Conservation (phyloP, 2,888 invertebrate genomes). For the Zaprionus lineosus region DNA sequence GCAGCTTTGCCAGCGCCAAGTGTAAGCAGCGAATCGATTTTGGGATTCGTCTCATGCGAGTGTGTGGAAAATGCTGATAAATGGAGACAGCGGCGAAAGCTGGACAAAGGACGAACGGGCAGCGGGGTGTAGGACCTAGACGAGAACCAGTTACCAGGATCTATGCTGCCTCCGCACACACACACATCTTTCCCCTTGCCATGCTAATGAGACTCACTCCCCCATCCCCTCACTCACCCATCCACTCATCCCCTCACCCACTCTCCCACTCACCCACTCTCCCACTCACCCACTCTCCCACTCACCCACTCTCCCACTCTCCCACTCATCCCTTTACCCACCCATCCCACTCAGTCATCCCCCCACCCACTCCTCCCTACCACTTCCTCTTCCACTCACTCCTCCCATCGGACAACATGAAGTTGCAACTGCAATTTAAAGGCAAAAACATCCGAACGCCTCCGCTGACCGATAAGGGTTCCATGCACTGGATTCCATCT, state of each 20-base stretch:
- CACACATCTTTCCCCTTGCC: slow-evolving; percentile 46
- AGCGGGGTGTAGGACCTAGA: too few relatives aligned
- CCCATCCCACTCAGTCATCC: too few relatives aligned
- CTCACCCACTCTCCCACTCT: too few relatives aligned
- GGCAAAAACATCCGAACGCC: too few relatives aligned
- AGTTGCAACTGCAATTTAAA: slow-evolving; percentile 1
- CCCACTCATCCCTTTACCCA: too few relatives aligned
- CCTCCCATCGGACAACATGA: slow-evolving; percentile 1
- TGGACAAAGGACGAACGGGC: slow-evolving; percentile 19
- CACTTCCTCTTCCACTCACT: not conserved
- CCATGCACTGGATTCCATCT: slow-evolving; percentile 22
- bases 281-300: too few relatives aligned
- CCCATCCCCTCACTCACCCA: too few relatives aligned
- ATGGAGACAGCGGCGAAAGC: slow-evolving; percentile 36
- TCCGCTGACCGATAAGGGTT: slow-evolving; percentile 56
- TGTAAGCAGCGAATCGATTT: slow-evolving; percentile 75
- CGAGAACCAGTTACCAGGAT: slow-evolving; percentile 5
- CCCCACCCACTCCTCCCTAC: too few relatives aligned
- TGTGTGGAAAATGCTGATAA: slow-evolving; percentile 80
- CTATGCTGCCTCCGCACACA: slow-evolving; percentile 16
- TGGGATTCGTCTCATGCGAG: slow-evolving; percentile 78
- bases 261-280: too few relatives aligned
- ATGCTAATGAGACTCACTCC: slow-evolving; percentile 58
- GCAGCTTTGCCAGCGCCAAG: slow-evolving; percentile 43
- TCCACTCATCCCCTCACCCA: too few relatives aligned